Percentiles rank a stretch among this genome's conserved stretches.
Evolutionary conservation across 2,797 vertebrate genomes (phyloP).

Genomic region (Typhlichthys eigenmanni): DNA sequence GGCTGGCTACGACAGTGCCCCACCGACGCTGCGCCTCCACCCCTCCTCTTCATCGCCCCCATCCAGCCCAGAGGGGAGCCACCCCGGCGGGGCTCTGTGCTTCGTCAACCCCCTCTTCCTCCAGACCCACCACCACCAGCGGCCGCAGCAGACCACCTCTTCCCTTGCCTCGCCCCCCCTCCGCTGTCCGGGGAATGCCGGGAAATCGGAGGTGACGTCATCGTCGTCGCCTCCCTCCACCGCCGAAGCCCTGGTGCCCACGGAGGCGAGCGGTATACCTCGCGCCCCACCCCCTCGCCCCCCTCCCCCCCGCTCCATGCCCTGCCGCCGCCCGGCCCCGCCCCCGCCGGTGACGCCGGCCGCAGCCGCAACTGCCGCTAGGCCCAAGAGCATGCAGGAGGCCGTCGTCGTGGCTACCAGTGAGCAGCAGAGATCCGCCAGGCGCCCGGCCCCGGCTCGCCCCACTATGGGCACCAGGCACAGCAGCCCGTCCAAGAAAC

Average conservation of each 20-base stretch:
- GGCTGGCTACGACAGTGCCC: constrained; percentile 76
- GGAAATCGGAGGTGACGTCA: not conserved
- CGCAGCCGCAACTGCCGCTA: constrained; percentile 30
- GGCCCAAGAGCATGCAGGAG: constrained; percentile 62
- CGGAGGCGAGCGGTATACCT: constrained; percentile 54
- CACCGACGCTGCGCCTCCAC: constrained; percentile 82
- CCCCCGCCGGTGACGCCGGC: constrained; percentile 24
- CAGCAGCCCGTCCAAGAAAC: constrained; percentile 56
- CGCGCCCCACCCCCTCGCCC: constrained; percentile 86
- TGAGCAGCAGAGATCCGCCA: constrained; percentile 49
- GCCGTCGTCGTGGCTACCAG: constrained; percentile 2
- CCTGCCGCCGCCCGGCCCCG: constrained; percentile 41
- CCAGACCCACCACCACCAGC: constrained; percentile 82
- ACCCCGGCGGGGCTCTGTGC: constrained; percentile 88
- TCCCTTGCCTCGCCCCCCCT: not conserved
- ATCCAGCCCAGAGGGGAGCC: constrained; percentile 83
- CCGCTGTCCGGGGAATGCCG: constrained; percentile 15
- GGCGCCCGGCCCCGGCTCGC: constrained; percentile 58
- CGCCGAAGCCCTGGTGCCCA: not conserved
- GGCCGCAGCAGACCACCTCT: constrained; percentile 1
- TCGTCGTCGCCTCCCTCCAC: too few relatives aligned
- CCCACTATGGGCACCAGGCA: constrained; percentile 74
- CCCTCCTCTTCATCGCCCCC: constrained; percentile 45
- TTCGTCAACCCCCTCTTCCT: constrained; percentile 94
- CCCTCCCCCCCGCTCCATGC: constrained; percentile 81